A percentile compares a stretch with the other conserved stretches of the same genome.
Conservation (phyloP, 1,140 invertebrate genomes). For the Meteorus sp. region DNA sequence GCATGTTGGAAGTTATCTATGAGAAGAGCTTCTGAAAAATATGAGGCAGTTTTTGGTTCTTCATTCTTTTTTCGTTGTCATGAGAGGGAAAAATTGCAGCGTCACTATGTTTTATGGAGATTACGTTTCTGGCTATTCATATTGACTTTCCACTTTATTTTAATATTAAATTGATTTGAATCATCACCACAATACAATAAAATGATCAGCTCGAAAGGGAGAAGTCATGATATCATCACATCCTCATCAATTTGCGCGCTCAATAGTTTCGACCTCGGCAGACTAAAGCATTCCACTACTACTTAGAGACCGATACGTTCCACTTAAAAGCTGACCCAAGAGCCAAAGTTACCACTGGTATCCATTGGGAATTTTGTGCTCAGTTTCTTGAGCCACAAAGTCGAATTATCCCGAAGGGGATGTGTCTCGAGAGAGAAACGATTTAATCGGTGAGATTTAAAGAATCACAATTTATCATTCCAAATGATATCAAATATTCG, state of each 20-base stretch:
- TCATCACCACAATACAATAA: too few relatives aligned
- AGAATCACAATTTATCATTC: too few relatives aligned
- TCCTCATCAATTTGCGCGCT: background rate
- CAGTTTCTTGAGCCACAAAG: constrained; percentile 2
- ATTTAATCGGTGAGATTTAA: background rate
- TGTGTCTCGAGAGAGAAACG: background rate
- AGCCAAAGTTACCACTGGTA: constrained; percentile 27
- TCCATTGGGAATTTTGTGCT: constrained; percentile 18
- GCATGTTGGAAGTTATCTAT: too few relatives aligned
- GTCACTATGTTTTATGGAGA: too few relatives aligned
- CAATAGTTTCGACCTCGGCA: constrained; percentile 31
- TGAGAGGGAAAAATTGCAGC: too few relatives aligned
- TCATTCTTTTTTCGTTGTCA: too few relatives aligned
- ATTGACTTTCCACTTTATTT: too few relatives aligned
- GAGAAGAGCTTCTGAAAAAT: too few relatives aligned
- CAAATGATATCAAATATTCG: too few relatives aligned
- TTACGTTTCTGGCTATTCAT: too few relatives aligned
- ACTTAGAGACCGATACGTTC: constrained; percentile 47
- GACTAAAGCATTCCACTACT: constrained; percentile 37
- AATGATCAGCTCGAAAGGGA: background rate
- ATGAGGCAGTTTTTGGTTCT: too few relatives aligned
- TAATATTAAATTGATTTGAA: too few relatives aligned
- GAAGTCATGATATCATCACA: constrained; percentile 1
- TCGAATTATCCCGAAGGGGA: constrained; percentile 8
- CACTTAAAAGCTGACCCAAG: constrained; percentile 41